Percentiles rank a stretch among this genome's conserved stretches.
Conservation (phyloP, 2,797 vertebrate species). For the Vireo griseus region DNA sequence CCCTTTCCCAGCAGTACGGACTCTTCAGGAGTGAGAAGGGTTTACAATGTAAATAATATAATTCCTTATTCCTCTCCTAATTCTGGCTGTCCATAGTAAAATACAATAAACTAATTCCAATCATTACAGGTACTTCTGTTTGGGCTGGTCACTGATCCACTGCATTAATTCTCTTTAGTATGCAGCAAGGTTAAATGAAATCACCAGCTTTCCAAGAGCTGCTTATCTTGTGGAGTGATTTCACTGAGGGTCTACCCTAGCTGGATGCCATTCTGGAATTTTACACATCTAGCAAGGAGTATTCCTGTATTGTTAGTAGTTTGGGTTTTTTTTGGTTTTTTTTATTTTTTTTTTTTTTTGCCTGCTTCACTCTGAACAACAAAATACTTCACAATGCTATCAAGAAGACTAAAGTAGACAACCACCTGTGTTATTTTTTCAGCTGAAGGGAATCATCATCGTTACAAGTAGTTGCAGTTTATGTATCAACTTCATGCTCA, state of each 20-base stretch:
- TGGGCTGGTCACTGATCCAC: background rate
- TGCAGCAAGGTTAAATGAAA: background rate
- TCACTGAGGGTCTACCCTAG: background rate
- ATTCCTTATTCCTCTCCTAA: background rate
- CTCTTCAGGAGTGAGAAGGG: background rate
- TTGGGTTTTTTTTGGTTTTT: rapidly evolving
- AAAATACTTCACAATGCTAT: background rate
- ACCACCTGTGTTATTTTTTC: background rate
- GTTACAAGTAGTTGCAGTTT: background rate
- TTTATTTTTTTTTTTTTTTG: rapidly evolving
- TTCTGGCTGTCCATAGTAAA: background rate
- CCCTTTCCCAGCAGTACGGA: background rate
- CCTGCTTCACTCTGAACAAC: background rate
- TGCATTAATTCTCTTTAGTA: background rate
- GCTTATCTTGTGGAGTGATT: background rate
- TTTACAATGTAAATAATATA: background rate
- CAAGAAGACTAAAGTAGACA: background rate
- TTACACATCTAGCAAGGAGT: background rate
- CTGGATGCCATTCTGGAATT: background rate
- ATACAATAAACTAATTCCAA: background rate
- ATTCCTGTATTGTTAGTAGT: background rate
- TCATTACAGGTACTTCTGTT: background rate
- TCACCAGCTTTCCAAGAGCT: background rate
- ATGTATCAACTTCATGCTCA: background rate
- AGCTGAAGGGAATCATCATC: background rate